These are phyloP conservation scores for Drosophila colorata DNA, from an alignment of 2,888 invertebrate genomes.

Conservation along the genomic window DNA sequence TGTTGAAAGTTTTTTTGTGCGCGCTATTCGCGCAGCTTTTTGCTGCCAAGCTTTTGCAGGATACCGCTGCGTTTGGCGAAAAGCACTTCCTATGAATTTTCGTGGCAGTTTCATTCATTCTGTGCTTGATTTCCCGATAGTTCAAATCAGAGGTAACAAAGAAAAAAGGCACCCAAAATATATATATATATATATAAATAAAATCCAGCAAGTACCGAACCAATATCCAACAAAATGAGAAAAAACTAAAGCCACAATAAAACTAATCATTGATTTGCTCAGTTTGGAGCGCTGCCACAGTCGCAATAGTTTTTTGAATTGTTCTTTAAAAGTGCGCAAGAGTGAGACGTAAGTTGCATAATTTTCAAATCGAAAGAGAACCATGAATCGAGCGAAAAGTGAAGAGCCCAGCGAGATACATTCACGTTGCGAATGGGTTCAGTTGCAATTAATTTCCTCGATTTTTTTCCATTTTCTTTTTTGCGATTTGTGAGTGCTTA, in stretches of 20 bases:
- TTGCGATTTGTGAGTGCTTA: slow-evolving; percentile 8
- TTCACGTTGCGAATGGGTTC: slow-evolving; percentile 8
- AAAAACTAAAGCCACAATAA: slow-evolving; percentile 1
- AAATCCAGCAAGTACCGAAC: slow-evolving; percentile 33
- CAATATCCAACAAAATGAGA: slow-evolving; percentile 13
- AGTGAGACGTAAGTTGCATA: slow-evolving; percentile 84
- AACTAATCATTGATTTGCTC: neutral
- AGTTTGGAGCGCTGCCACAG: slow-evolving; percentile 18
- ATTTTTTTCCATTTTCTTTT: neutral
- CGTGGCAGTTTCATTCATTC: slow-evolving; percentile 80
- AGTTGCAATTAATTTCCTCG: slow-evolving; percentile 1
- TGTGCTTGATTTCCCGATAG: slow-evolving; percentile 83
- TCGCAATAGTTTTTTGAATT: slow-evolving; percentile 34
- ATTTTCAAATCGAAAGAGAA: slow-evolving; percentile 41
- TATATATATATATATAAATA: slow-evolving; percentile 28
- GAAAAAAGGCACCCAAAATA: slow-evolving; percentile 17
- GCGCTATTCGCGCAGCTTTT: slow-evolving; percentile 45
- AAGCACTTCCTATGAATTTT: slow-evolving; percentile 70
- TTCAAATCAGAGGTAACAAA: slow-evolving; percentile 75
- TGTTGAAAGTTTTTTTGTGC: slow-evolving; percentile 28
- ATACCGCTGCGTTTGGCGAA: slow-evolving; percentile 54
- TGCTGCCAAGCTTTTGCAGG: slow-evolving; percentile 55
- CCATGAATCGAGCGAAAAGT: slow-evolving; percentile 18
- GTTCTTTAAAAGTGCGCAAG: slow-evolving; percentile 65
- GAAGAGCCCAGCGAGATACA: slow-evolving; percentile 18